A percentile compares a stretch with the other conserved stretches of the same genome.
phyloP scores from a whole-genome alignment of 2,797 vertebrate species.

The Euphonia xanthogaster region DNA sequence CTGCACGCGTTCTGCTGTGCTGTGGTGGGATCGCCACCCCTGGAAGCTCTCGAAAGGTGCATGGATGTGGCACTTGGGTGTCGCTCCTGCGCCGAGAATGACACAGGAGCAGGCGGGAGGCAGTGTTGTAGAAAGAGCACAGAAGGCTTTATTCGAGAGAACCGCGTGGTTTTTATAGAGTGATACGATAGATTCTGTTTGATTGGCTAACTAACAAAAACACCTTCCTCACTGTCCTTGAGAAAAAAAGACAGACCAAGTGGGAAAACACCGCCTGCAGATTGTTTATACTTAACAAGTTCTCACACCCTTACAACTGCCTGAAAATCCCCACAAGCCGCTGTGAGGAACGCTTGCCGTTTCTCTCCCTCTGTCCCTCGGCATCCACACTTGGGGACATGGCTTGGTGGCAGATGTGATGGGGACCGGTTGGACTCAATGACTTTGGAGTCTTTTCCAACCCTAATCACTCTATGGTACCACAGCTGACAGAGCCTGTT shows the following conservation, averaged over 20 bases:
- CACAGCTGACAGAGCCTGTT: rapidly evolving
- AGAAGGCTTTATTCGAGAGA: not conserved
- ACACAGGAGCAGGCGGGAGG: too few species aligned
- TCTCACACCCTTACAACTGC: not conserved
- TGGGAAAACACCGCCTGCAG: not conserved
- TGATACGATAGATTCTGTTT: not conserved
- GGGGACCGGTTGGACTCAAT: rapidly evolving
- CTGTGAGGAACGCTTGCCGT: not conserved
- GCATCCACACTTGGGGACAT: not conserved
- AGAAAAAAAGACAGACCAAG: not conserved
- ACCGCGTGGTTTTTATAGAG: not conserved
- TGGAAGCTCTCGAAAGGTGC: not conserved
- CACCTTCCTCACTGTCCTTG: not conserved
- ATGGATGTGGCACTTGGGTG: not conserved
- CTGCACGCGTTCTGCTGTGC: rapidly evolving
- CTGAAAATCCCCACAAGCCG: not conserved
- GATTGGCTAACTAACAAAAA: not conserved
- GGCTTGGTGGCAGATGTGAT: not conserved
- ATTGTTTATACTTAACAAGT: not conserved
- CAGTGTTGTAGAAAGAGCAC: not conserved
- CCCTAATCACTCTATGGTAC: rapidly evolving
- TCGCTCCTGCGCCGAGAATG: not conserved
- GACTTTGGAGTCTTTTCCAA: too few species aligned
- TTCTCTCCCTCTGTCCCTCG: not conserved
- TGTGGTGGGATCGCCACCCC: not conserved